Evolutionary conservation across 2,888 invertebrate species (phyloP), one percentile per base, ranked within the genome.

Genomic region (Agriopis marginaria): DNA sequence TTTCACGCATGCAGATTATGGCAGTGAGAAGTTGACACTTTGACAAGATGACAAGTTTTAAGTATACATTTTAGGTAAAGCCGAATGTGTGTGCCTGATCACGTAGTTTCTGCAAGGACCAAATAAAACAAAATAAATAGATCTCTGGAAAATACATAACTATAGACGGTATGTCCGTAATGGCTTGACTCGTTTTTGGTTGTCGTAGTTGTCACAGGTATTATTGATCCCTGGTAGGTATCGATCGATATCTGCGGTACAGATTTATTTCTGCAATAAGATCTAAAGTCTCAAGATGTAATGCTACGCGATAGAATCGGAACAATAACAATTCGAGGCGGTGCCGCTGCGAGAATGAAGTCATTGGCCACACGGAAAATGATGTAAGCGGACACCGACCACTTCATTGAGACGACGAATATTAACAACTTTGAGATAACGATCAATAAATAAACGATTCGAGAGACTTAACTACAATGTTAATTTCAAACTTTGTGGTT

Each of bases 361-460:
- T 83, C 83, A 83, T 78, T 82, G 79, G 74, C 76, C 77, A 81
- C 73, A 73, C 68, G 72, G 68, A 68, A 62, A 70, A 77, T 80
- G 79, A 81, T 79, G 79, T 79, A 79, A 81, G 76, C 79, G 56
- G 74, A 73, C 72, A 75, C 62, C 75, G 77, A 66, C 68, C 42
- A 56, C 55, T 68, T 54, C 14, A 66, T 61, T 60, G 49, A 59
- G 45, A 51, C 56, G 53, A 32, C 45, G 44, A 53, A 50, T 44
- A 50, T 60, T 66, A 60, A 60, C 60, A 66, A 47, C 40, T 66
- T 53, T 32, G 49, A 61, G 59, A 59, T 53, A 61, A 61, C 42
- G 7, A 61, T 17, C 39, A 14, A 49, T 51, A 17, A 51, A 12
- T 49, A 39, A 0, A 44, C 44, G 56, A 11, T 42, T 49, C 14